A percentile compares a stretch with the other conserved stretches of the same genome.
Evolutionary conservation across 2,113 vertebrate genomes (phyloP).

Genomic region (Marmota monax): DNA sequence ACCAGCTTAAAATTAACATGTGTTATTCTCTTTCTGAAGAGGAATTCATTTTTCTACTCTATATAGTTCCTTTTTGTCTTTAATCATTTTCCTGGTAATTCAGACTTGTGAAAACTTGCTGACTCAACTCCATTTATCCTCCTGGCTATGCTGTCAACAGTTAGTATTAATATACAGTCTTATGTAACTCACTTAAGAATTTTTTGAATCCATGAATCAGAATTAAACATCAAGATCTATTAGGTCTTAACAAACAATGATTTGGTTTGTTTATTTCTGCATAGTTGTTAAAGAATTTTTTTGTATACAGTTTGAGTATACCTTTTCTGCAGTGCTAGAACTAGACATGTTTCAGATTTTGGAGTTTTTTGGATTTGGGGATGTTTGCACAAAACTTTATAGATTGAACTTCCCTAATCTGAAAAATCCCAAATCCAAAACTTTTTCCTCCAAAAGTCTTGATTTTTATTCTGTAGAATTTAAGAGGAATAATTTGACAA

Average conservation of each 20-base stretch:
- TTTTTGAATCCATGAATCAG: conserved; percentile 14
- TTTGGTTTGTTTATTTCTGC: not conserved
- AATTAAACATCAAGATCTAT: not conserved
- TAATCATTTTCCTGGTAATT: conserved; percentile 1
- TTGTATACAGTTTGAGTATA: not conserved
- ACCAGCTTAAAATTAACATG: not conserved
- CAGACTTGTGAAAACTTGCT: not conserved
- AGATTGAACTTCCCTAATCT: not conserved
- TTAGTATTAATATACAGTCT: not conserved
- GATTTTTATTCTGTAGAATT: conserved; percentile 7
- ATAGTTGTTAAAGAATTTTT: not conserved
- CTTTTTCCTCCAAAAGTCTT: not conserved
- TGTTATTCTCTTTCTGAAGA: not conserved
- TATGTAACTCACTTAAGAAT: not conserved
- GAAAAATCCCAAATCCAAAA: not conserved
- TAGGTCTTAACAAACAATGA: not conserved
- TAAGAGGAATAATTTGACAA: not conserved
- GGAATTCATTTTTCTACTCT: not conserved
- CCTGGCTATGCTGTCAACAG: not conserved
- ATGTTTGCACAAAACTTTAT: not conserved
- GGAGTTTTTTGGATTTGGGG: not conserved
- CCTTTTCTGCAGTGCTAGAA: not conserved
- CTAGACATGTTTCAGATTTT: not conserved
- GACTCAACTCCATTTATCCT: not conserved
- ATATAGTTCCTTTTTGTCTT: not conserved